Conservation (phyloP, 2,113 vertebrate genomes). For the Chelonoidis abingdonii region DNA sequence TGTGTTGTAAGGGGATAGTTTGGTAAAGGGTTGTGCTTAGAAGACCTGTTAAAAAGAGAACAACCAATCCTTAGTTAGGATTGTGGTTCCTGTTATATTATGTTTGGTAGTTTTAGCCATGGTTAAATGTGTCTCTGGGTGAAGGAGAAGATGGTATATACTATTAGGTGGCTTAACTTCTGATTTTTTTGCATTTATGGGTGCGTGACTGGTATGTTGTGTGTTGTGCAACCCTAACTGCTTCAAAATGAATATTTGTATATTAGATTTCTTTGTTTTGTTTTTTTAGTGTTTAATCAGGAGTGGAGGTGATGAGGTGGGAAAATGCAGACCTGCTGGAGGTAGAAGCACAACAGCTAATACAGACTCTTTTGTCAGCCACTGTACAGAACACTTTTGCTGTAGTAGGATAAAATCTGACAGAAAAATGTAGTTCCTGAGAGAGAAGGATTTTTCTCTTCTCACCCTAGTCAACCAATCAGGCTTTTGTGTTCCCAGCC, state of each 20-base stretch:
- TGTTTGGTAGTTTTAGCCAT: background rate
- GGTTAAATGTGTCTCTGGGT: background rate
- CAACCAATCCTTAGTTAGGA: background rate
- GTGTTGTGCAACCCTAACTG: background rate
- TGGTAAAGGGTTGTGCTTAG: background rate
- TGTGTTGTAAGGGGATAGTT: background rate
- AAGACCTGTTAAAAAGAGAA: background rate
- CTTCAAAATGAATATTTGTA: background rate
- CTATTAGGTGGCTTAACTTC: background rate
- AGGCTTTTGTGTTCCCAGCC: background rate
- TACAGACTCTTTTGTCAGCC: background rate
- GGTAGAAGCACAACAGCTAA: background rate
- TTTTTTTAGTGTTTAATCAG: background rate
- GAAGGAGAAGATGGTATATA: background rate
- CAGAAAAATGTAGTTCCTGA: background rate
- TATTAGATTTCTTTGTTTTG: background rate
- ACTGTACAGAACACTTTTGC: background rate
- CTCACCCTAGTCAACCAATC: background rate
- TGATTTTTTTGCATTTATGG: background rate
- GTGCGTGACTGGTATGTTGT: background rate
- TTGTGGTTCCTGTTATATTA: background rate
- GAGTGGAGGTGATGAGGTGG: background rate
- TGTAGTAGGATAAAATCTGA: background rate
- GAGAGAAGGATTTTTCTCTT: background rate
- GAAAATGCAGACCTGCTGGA: background rate